These are phyloP conservation scores for Achlya flavicornis DNA, from an alignment of 2,888 invertebrate species.

Conservation along the genomic window DNA sequence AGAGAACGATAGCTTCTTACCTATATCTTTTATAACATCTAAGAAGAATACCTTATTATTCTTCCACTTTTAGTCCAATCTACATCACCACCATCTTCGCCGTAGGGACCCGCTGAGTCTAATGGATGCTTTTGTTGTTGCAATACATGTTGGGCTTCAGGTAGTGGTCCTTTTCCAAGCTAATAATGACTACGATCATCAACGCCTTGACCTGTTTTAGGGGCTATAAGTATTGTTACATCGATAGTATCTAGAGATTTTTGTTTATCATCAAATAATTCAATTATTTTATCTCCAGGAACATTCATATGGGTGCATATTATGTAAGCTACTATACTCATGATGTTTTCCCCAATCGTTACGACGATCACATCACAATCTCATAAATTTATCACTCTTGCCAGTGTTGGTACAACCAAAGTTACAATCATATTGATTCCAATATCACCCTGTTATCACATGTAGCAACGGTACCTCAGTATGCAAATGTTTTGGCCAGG, in stretches of 20 bases:
- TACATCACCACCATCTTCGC: no score
- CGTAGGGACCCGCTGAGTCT: no score
- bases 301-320: background rate
- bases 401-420: background rate
- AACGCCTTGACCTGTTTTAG: background rate
- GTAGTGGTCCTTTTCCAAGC: background rate
- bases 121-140: background rate
- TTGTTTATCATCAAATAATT: background rate
- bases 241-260: no score
- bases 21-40: no score
- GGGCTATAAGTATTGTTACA: no score
- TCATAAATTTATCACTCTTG: background rate
- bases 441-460: background rate
- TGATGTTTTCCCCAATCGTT: no score
- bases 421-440: background rate
- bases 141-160: background rate
- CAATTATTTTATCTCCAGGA: background rate
- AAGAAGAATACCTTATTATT: no score
- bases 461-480: slow-evolving; percentile 29
- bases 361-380: background rate
- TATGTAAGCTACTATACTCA: no score
- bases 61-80: no score
- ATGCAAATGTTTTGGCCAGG: slow-evolving; percentile 46
- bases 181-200: background rate
- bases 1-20: background rate